Conservation (phyloP, 1,140 invertebrate genomes). For the Arctopsyche grandis region DNA sequence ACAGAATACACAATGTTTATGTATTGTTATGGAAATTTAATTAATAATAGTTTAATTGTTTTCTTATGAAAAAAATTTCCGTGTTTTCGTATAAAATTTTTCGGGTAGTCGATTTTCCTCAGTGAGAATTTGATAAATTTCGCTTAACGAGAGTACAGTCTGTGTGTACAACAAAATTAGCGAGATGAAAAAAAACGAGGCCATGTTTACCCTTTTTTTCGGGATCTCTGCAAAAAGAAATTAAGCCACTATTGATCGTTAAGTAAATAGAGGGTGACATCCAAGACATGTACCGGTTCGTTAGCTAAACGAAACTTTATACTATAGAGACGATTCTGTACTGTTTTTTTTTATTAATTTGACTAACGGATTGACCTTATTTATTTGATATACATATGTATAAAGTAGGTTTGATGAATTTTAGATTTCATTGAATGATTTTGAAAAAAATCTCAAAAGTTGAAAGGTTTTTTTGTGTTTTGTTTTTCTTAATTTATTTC, state of each 20-base stretch:
- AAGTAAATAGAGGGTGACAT: conserved; percentile 47
- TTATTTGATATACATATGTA: too few species aligned
- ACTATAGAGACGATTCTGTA: background rate
- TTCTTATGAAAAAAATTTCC: too few species aligned
- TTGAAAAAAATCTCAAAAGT: too few species aligned
- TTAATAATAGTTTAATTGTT: too few species aligned
- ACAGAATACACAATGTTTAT: too few species aligned
- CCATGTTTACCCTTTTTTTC: conserved; percentile 42
- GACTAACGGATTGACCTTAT: conserved; percentile 31
- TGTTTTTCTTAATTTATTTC: too few species aligned
- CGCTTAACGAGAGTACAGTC: conserved; percentile 11
- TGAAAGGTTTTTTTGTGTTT: too few species aligned
- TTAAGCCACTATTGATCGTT: conserved; percentile 49
- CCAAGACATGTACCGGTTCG: conserved; percentile 44
- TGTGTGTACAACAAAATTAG: conserved; percentile 42
- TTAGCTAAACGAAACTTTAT: conserved; percentile 47
- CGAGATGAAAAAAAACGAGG: conserved; percentile 17
- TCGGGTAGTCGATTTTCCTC: background rate
- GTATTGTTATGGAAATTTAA: too few species aligned
- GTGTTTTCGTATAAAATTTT: background rate
- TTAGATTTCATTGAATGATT: too few species aligned
- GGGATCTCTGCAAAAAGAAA: conserved; percentile 26
- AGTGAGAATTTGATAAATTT: background rate
- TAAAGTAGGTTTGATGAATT: too few species aligned
- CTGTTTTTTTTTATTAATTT: conserved; percentile 40